These are phyloP conservation scores for Pseudomyrmex gracilis DNA, from an alignment of 1,140 invertebrate genomes.

Conservation along the genomic window DNA sequence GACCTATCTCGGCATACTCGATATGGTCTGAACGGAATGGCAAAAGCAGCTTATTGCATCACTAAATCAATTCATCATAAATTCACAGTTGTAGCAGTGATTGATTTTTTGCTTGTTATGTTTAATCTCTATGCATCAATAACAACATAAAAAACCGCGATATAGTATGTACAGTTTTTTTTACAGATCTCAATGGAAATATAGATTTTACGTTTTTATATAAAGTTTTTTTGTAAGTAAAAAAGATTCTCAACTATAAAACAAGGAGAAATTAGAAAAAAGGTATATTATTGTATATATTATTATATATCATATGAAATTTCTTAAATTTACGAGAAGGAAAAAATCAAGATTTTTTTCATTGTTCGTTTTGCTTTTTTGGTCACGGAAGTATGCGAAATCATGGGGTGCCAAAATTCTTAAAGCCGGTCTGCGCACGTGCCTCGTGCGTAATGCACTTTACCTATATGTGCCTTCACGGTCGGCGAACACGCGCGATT, in stretches of 20 bases:
- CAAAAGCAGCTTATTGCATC: slow-evolving; percentile 57
- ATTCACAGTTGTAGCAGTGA: background rate
- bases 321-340: too few relatives aligned
- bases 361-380: slow-evolving; percentile 12
- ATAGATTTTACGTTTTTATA: too few relatives aligned
- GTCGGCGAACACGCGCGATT: slow-evolving; percentile 58
- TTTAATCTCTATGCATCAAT: background rate
- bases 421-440: slow-evolving; percentile 55
- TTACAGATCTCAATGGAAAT: too few relatives aligned
- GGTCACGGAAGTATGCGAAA: background rate
- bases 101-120: background rate
- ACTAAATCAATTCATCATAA: slow-evolving; percentile 34
- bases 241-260: background rate
- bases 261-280: background rate
- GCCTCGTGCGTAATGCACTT: slow-evolving; percentile 52
- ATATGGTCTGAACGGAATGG: slow-evolving; percentile 63
- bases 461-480: slow-evolving; percentile 61
- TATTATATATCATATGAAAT: background rate
- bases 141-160: background rate
- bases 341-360: too few relatives aligned
- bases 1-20: slow-evolving; percentile 60
- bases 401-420: slow-evolving; percentile 13
- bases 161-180: too few relatives aligned
- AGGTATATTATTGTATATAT: background rate
- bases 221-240: too few relatives aligned